A percentile compares a stretch with the other conserved stretches of the same genome.
These are phyloP conservation scores for Papilio dardanus DNA, from an alignment of 1,140 invertebrate species.

Conservation along the genomic window DNA sequence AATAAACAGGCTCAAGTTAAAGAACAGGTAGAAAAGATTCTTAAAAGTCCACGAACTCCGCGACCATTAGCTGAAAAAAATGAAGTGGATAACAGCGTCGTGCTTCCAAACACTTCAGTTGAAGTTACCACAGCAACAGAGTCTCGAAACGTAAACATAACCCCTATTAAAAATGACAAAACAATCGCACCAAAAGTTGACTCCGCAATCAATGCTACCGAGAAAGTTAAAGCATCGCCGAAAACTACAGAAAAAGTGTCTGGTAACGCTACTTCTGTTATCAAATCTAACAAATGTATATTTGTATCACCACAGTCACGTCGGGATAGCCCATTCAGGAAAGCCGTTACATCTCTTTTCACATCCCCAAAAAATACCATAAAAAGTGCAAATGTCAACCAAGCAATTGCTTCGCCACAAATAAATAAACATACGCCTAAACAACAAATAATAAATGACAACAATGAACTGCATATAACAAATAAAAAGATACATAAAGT, in stretches of 20 bases:
- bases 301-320: conserved; percentile 46
- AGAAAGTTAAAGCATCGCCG: conserved; percentile 12
- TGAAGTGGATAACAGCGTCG: conserved; percentile 40
- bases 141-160: conserved; percentile 20
- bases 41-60: conserved; percentile 53
- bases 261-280: background rate
- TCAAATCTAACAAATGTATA: conserved; percentile 14
- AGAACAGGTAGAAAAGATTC: conserved; percentile 45
- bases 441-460: conserved; percentile 51
- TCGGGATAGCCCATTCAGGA: conserved; percentile 44
- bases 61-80: conserved; percentile 25
- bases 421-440: conserved; percentile 41
- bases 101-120: conserved; percentile 8
- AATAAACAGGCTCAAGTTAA: conserved; percentile 44
- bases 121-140: background rate
- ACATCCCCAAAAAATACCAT: conserved; percentile 46
- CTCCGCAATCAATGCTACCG: background rate
- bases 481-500: conserved; percentile 49
- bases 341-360: conserved; percentile 48
- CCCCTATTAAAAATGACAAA: conserved; percentile 26
- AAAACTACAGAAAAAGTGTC: conserved; percentile 14
- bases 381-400: conserved; percentile 39
- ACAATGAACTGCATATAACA: conserved; percentile 52
- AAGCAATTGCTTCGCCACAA: conserved; percentile 35
- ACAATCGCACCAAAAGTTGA: background rate